phyloP scores from a whole-genome alignment of 2,888 invertebrate genomes.

The Nephrotoma flavescens region DNA sequence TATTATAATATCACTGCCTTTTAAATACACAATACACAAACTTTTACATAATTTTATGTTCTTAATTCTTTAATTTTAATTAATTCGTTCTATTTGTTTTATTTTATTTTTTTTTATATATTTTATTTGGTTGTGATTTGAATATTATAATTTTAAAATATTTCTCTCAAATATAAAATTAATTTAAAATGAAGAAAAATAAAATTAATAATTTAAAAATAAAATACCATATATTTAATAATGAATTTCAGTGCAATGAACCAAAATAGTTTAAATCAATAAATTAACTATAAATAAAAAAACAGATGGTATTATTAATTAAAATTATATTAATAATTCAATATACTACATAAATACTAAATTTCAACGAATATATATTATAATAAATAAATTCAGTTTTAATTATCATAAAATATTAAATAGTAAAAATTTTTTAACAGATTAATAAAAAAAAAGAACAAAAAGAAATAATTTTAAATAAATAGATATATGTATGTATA shows the following conservation, averaged over 20 bases:
- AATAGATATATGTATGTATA: neutral
- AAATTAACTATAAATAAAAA: neutral
- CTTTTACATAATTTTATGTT: neutral
- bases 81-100: neutral
- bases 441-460: neutral
- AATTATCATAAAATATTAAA: neutral
- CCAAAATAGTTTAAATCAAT: slow-evolving; percentile 3
- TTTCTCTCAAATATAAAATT: neutral
- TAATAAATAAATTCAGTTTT: neutral
- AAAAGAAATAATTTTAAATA: neutral
- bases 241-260: slow-evolving; percentile 4
- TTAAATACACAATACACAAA: neutral
- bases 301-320: neutral
- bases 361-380: neutral
- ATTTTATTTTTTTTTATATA: neutral
- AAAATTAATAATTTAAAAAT: neutral
- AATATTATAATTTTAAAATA: neutral
- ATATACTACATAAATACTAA: neutral
- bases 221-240: neutral
- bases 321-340: neutral
- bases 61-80: neutral
- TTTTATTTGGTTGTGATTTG: neutral
- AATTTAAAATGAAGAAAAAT: neutral
- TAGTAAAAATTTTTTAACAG: neutral
- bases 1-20: neutral